Evolutionary conservation across 2,113 vertebrate species (phyloP), one percentile per base, ranked within the genome.

Genomic region (Mustela lutreola): DNA sequence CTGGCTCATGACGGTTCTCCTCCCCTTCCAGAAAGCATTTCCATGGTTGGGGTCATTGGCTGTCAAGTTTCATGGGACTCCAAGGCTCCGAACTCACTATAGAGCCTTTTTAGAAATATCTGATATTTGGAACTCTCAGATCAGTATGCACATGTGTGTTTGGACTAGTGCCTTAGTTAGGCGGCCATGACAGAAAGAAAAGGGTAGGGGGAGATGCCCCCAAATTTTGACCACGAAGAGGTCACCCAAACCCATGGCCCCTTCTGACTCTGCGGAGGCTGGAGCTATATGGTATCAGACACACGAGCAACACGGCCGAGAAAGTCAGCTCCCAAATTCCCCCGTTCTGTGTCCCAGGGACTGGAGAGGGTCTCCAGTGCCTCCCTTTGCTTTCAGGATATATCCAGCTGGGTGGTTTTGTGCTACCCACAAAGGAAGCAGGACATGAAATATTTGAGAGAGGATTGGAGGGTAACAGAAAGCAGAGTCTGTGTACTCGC

Each of bases 231-330:
- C 75, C 14, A 4, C 12, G 42, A 28, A 22, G 71, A 1, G 45
- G 31, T 86, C 42, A 58, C 89, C 58, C 75, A 45, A 11, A 14
- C 85, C 63, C 18, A 2, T 0, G 4, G 70, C 56, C 26, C 1
- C 12, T 53, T 58, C 89, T 33, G 62, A 73, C 21, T 58, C 73
- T 28, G 42, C 53, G 11, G 1, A 36, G 11, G 4, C 65, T 65
- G 9, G 5, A 31, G 48, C 89, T 9, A 2, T 8, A 1, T 2
- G 0, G 9, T 2, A 3, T 4, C 26, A 24, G 71, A 53, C 60
- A 11, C 0, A 1, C 8, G 28, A 73, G 24, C 8, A 1, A 21
- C 0, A 2, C 26, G 6, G 14, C 2, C 33, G 6, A n/a, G 62
- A 21, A 71, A 71, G 39, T 12, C 80, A 22, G 82, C 86, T 50